Conservation (phyloP, 2,113 vertebrate species). For the Planiliza haematocheilus region DNA sequence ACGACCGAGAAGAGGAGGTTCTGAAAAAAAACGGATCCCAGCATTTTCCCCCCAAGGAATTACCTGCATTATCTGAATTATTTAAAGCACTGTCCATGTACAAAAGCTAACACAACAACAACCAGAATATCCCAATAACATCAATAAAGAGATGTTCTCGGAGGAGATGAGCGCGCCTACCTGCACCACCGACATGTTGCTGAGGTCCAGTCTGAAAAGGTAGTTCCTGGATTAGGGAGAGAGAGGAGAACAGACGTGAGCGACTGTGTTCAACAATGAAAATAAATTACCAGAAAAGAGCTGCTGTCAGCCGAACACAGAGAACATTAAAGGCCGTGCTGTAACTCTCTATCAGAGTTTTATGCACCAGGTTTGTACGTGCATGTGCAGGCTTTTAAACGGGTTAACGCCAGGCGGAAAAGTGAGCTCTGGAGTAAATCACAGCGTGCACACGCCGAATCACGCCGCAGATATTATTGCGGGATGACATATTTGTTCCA, state of each 20-base stretch:
- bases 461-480: neutral
- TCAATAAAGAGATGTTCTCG: neutral
- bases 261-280: constrained; percentile 19
- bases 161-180: no score
- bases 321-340: constrained; percentile 4
- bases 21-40: neutral
- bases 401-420: constrained; percentile 1
- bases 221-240: constrained; percentile 88
- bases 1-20: no score
- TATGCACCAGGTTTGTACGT: neutral
- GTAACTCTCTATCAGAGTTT: neutral
- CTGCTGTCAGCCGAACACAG: constrained; percentile 19
- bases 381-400: neutral
- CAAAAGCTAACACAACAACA: no score
- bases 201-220: constrained; percentile 97
- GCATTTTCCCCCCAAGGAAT: no score
- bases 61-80: neutral
- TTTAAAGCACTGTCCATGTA: no score
- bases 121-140: neutral
- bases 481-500: constrained; percentile 32
- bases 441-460: constrained; percentile 1
- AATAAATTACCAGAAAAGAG: neutral
- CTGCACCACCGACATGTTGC: constrained; percentile 95
- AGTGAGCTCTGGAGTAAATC: constrained; percentile 3
- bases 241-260: neutral